phyloP scores from a whole-genome alignment of 1,140 invertebrate genomes.

The Aporrectodea caliginosa region DNA sequence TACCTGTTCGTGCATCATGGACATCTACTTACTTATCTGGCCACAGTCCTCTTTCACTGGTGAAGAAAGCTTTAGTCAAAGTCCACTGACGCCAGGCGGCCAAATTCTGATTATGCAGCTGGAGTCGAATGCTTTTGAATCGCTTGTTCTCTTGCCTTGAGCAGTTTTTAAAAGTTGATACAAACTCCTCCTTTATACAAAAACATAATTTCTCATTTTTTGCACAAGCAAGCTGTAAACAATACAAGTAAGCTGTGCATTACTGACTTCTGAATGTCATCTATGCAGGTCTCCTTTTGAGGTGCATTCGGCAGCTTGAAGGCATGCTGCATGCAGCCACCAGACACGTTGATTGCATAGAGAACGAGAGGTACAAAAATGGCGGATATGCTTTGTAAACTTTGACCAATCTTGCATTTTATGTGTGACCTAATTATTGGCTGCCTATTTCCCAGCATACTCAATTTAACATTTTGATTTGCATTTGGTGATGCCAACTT shows the following conservation, averaged over 20 bases:
- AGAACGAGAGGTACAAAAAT: background rate
- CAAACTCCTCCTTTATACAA: slow-evolving; percentile 58
- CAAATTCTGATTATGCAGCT: slow-evolving; percentile 58
- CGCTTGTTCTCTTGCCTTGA: slow-evolving; percentile 59
- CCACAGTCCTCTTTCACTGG: slow-evolving; percentile 63
- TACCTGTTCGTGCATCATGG: background rate
- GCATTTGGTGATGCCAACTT: too few relatives aligned
- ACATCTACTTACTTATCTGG: slow-evolving; percentile 58
- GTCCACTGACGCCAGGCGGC: slow-evolving; percentile 60
- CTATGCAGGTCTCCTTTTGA: background rate
- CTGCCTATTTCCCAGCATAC: too few relatives aligned
- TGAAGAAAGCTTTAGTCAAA: slow-evolving; percentile 59
- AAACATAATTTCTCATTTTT: slow-evolving; percentile 14
- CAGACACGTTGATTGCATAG: background rate
- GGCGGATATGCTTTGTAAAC: too few relatives aligned
- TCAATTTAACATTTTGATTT: too few relatives aligned
- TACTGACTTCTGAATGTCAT: background rate
- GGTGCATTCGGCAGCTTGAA: background rate
- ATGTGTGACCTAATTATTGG: too few relatives aligned
- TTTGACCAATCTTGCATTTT: too few relatives aligned
- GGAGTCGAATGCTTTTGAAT: slow-evolving; percentile 56
- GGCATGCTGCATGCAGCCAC: background rate
- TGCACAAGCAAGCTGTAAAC: background rate
- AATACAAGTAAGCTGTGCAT: background rate
- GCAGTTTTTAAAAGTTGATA: slow-evolving; percentile 58